Conservation (phyloP, 37 sponge, comb jelly and placozoan genomes). For the Oopsacas minuta region DNA sequence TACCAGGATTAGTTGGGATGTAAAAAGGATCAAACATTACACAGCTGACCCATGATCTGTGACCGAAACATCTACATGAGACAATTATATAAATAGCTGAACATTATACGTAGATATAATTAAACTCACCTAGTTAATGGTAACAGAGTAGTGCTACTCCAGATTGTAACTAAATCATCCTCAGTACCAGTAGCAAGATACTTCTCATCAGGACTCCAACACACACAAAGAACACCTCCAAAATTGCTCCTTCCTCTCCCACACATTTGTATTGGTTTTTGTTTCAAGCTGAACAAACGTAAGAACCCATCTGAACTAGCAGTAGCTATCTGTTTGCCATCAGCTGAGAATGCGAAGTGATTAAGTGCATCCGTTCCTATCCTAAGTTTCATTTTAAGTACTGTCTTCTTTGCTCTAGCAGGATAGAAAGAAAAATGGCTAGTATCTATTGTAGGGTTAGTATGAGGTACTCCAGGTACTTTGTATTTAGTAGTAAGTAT, state of each 20-base stretch:
- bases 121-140: conserved; percentile 17
- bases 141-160: conserved; percentile 31
- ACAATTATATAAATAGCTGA: neutral
- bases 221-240: conserved; percentile 81
- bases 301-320: conserved; percentile 84
- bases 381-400: neutral
- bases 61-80: conserved; percentile 34
- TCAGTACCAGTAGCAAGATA: conserved; percentile 87
- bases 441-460: neutral
- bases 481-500: neutral
- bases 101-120: neutral
- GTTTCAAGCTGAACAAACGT: conserved; percentile 59
- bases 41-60: conserved; percentile 75
- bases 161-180: conserved; percentile 83
- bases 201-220: conserved; percentile 94
- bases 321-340: conserved; percentile 69
- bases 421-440: conserved; percentile 18
- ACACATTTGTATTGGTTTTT: conserved; percentile 44
- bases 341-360: conserved; percentile 72
- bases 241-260: conserved; percentile 86
- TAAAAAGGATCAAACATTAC: conserved; percentile 76
- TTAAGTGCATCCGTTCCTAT: conserved; percentile 27
- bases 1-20: neutral
- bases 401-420: neutral
- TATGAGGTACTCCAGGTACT: neutral